Evolutionary conservation across 2,113 vertebrate species (phyloP), one percentile per base, ranked within the genome.

Genomic region (Aepyceros melampus): DNA sequence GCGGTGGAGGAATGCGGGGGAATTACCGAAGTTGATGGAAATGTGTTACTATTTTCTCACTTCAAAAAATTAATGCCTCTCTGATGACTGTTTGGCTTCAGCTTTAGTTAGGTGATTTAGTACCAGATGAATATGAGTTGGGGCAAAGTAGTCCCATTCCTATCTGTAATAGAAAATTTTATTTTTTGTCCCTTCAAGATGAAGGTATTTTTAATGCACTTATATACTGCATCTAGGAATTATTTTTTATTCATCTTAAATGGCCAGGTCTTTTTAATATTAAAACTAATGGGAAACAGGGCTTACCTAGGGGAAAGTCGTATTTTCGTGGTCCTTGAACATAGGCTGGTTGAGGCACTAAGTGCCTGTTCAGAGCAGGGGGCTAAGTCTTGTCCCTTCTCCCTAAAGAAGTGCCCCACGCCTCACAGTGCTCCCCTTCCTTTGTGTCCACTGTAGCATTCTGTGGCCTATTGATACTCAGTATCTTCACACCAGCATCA

Each of bases 231-330:
- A 92, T 84, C 43, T 47, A 67, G 82, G 21, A 96, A 89, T 21
- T 90, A 47, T n/a, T 60, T 94, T 55, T 55, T 7, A 74, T 95
- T 92, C n/a, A 25, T 92, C 64, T 78, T 96, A 95, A 87, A 92
- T 53, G 84, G 7, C 45, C 14, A 12, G 21, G 19, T 78, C 16
- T 79, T 79, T 33, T n/a, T 82, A 21, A 62, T 83, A 89, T 58
- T 91, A 86, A 95, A 91, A 93, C 21, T 43, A 95, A 81, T 88
- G 16, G 47, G 55, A 95, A 95, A 51, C 76, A 81, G 62, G 14
- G 47, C 76, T 96, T 91, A 19, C 31, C 36, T 91, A 89, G 91
- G 53, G 49, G 36, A 51, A 74, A 74, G 14, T 94, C 27, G 27
- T 74, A 67, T 11, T 87, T 51, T 74, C 25, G 40, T 49, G 36